Evolutionary conservation across 1,140 invertebrate species (phyloP).

Genomic region (Ostrea denselamellosa): DNA sequence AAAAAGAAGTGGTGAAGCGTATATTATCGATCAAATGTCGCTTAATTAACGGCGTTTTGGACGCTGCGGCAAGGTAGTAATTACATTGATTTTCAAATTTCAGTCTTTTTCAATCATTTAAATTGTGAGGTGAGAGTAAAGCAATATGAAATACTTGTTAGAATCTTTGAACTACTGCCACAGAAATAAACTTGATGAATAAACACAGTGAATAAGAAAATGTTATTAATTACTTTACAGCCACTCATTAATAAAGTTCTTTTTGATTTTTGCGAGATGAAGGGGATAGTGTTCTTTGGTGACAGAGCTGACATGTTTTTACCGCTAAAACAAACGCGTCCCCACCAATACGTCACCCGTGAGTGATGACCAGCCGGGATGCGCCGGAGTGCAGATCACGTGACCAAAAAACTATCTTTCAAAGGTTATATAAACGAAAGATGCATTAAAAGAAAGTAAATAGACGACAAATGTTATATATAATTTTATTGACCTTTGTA

Average conservation of each 20-base stretch:
- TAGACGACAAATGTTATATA: not conserved
- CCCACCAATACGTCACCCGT: conserved; percentile 26
- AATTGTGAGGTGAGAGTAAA: not conserved
- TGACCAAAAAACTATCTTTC: not conserved
- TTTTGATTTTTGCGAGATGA: conserved; percentile 29
- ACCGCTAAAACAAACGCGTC: conserved; percentile 29
- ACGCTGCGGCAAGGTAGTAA: not conserved
- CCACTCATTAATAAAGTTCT: conserved; percentile 30
- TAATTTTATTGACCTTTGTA: not conserved
- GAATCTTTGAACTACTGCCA: not conserved
- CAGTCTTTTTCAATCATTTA: not conserved
- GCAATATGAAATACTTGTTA: not conserved
- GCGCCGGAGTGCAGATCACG: not conserved
- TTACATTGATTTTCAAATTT: conserved; percentile 1
- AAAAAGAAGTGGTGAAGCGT: not conserved
- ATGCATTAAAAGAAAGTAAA: not conserved
- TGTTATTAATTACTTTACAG: conserved; percentile 10
- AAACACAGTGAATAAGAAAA: conserved; percentile 23
- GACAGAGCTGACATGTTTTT: conserved; percentile 27
- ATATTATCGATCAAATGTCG: not conserved
- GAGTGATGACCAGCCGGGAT: conserved; percentile 7
- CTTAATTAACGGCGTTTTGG: not conserved
- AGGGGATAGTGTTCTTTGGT: conserved; percentile 32
- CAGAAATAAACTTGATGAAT: not conserved
- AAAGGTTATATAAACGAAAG: not conserved